phyloP scores from a whole-genome alignment of 1,140 invertebrate genomes.

The Phymorhynchus buccinoides region DNA sequence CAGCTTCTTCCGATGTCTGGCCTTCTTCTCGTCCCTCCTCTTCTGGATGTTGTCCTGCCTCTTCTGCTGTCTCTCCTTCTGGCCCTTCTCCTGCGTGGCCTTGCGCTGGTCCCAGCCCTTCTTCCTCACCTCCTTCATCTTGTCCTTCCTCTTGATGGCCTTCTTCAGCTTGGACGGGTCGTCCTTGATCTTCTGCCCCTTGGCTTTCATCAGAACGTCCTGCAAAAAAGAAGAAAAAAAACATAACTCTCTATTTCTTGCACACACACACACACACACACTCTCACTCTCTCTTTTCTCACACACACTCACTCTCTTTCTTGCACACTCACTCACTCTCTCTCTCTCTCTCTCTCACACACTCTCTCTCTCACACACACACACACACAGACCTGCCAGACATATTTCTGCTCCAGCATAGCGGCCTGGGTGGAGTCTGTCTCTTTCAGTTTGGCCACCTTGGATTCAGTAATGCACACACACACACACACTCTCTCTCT shows the following conservation, averaged over 20 bases:
- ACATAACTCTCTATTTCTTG: background rate
- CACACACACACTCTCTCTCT: too few relatives aligned
- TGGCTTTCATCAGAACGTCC: constrained; percentile 81
- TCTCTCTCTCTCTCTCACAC: too few relatives aligned
- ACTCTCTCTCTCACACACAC: too few relatives aligned
- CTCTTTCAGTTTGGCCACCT: too few relatives aligned
- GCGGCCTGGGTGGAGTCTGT: too few relatives aligned
- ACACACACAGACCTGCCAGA: constrained; percentile 79
- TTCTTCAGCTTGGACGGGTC: constrained; percentile 85
- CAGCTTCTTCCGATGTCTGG: constrained; percentile 82
- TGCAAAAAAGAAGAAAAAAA: constrained; percentile 72
- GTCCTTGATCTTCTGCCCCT: constrained; percentile 87
- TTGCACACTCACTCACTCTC: too few relatives aligned
- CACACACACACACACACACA: background rate
- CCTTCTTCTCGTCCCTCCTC: constrained; percentile 83
- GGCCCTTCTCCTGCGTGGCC: constrained; percentile 78
- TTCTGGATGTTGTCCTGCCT: constrained; percentile 81
- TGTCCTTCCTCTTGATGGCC: constrained; percentile 83
- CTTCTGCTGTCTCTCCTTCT: constrained; percentile 82
- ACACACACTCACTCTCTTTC: too few relatives aligned
- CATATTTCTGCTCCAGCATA: constrained; percentile 37
- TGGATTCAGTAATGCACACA: too few relatives aligned
- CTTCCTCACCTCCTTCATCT: constrained; percentile 80
- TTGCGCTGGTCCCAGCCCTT: constrained; percentile 85
- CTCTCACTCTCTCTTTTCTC: too few relatives aligned